Conservation (phyloP, 2,888 invertebrate genomes). For the Anthophora plumipes region DNA sequence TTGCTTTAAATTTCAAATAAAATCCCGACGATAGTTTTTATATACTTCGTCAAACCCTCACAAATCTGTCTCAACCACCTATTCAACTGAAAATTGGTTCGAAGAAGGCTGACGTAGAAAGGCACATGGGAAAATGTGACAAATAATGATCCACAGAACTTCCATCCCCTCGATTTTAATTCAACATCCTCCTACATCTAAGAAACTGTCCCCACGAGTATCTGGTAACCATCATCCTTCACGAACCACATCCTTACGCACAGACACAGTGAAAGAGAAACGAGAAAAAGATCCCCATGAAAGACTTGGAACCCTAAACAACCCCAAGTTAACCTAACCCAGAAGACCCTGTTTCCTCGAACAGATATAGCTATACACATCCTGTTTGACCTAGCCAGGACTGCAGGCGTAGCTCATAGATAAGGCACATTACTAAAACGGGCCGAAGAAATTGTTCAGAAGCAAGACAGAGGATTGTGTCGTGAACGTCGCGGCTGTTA, state of each 20-base stretch:
- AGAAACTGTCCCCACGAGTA: conserved; percentile 4
- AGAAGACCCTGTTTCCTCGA: background rate
- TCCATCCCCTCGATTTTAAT: too few relatives aligned
- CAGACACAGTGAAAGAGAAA: too few relatives aligned
- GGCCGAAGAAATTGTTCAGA: conserved; percentile 32
- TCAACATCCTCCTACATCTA: background rate
- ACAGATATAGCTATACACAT: background rate
- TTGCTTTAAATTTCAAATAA: too few relatives aligned
- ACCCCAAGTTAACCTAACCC: background rate
- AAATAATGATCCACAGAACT: background rate
- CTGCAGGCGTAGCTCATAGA: conserved; percentile 14
- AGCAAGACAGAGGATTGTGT: conserved; percentile 25
- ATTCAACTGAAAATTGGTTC: too few relatives aligned
- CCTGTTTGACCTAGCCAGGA: background rate
- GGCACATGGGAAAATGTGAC: too few relatives aligned
- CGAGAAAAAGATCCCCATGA: background rate
- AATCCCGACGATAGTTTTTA: too few relatives aligned
- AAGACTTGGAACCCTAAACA: background rate
- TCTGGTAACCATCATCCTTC: background rate
- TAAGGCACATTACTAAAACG: conserved; percentile 2
- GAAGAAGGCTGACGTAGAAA: too few relatives aligned
- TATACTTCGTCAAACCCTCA: too few relatives aligned
- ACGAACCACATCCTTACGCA: background rate
- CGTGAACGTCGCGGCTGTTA: conserved; percentile 26
- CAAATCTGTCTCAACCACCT: too few relatives aligned